These are phyloP conservation scores for Euzophera pinguis DNA, from an alignment of 2,888 invertebrate genomes.

Conservation along the genomic window DNA sequence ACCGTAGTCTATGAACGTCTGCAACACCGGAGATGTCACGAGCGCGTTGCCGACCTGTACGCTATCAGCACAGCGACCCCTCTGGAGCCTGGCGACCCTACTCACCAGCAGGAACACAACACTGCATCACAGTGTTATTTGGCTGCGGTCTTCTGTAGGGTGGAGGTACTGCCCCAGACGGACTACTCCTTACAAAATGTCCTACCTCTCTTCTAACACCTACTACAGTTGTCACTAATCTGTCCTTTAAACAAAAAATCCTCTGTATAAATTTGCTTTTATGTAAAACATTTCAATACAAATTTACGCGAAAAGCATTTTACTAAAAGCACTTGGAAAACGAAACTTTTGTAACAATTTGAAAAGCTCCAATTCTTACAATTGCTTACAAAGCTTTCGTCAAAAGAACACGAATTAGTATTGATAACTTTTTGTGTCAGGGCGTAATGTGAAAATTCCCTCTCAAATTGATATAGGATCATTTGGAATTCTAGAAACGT, in stretches of 20 bases:
- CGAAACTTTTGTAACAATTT: slow-evolving; percentile 31
- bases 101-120: too few species aligned
- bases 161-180: too few species aligned
- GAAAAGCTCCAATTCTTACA: slow-evolving; percentile 22
- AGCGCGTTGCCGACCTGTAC: too few species aligned
- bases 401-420: slow-evolving; percentile 2
- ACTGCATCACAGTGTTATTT: too few species aligned
- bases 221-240: too few species aligned
- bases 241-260: neutral
- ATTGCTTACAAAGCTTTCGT: slow-evolving; percentile 1
- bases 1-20: too few species aligned
- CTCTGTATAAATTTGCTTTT: neutral
- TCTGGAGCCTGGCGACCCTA: too few species aligned
- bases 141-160: too few species aligned
- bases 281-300: neutral
- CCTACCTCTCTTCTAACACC: too few species aligned
- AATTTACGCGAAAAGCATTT: neutral
- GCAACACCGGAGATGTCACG: too few species aligned
- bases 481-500: neutral
- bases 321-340: slow-evolving; percentile 5
- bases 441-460: neutral
- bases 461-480: slow-evolving; percentile 1
- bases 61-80: too few species aligned
- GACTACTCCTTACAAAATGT: too few species aligned
- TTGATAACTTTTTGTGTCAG: neutral